Base-by-base conservation (phyloP, 2,888 invertebrate species). In the Cancer borealis region DNA sequence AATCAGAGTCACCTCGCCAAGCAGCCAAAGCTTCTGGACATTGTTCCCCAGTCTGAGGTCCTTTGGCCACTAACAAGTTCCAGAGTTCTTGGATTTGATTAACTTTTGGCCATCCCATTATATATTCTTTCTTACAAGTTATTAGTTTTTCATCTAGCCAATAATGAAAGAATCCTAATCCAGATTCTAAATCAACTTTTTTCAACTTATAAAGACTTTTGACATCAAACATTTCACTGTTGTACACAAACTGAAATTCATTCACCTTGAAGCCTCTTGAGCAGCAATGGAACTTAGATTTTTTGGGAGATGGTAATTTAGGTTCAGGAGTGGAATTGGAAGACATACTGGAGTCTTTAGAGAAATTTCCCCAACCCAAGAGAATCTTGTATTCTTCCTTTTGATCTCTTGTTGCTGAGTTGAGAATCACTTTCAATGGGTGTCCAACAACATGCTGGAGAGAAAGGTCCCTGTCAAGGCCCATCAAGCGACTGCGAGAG, bases 161-260 rank as follows among this genome's bases (percentile, higher is more conserved):
- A n/a, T 73, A 73, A 73, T 73, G 73, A 73, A 73, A 73, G 73
- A 73, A 73, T 73, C 73, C 73, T 73, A 21, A 26, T 26, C 73
- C 73, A 26, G 73, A 73, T 26, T 73, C 73, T 73, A 73, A n/a
- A 73, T 73, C 73, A 73, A 73, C 10, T 26, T 73, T 73, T 73
- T 73, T 73, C 73, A 73, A 73, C n/a, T 8, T 73, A 10, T 26
- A 73, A 8, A 26, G 73, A 26, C 73, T 73, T 73, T 26, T 73
- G 26, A 73, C 73, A 10, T 73, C 73, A 73, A 73, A 73, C 73
- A 73, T 73, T 26, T 73, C 26, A 73, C 26, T 0, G n/a, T 73
- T 73, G 26, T 73, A 73, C 26, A 73, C n/a, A 73, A n/a, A n/a
- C n/a, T 73, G 73, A 73, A 73, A 73, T 0, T 21, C 73, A 26